Evolutionary conservation across 1,140 invertebrate species (phyloP).

Genomic region (Bombus superbus): DNA sequence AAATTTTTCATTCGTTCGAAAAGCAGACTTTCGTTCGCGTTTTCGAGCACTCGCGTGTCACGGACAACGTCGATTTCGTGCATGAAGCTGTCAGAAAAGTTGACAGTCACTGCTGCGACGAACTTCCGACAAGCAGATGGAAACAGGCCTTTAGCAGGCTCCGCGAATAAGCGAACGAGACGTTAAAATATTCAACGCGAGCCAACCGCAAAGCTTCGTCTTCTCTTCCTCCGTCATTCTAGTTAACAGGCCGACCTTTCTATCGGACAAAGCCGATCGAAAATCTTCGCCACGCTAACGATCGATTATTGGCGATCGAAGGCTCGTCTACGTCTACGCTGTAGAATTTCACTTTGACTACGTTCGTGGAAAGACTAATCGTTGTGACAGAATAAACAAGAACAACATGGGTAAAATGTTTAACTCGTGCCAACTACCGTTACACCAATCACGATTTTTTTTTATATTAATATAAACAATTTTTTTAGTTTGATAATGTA

Average conservation of each 20-base stretch:
- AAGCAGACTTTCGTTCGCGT: not conserved
- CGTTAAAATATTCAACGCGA: constrained; percentile 41
- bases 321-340: not conserved
- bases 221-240: not conserved
- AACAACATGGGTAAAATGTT: not conserved
- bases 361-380: not conserved
- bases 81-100: constrained; percentile 1
- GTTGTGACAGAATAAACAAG: too few relatives aligned
- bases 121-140: constrained; percentile 19
- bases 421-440: not conserved
- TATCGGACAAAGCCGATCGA: not conserved
- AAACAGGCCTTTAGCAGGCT: constrained; percentile 21
- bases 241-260: not conserved
- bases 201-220: not conserved
- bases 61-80: not conserved
- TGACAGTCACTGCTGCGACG: constrained; percentile 25
- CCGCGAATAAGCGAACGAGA: constrained; percentile 20
- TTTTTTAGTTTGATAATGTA: too few relatives aligned
- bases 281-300: not conserved
- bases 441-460: not conserved
- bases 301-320: not conserved
- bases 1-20: not conserved
- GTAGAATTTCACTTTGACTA: not conserved
- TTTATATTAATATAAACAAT: too few relatives aligned
- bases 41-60: not conserved